Evolutionary conservation across 2,113 vertebrate genomes (phyloP).

Genomic region (Nymphicus hollandicus): DNA sequence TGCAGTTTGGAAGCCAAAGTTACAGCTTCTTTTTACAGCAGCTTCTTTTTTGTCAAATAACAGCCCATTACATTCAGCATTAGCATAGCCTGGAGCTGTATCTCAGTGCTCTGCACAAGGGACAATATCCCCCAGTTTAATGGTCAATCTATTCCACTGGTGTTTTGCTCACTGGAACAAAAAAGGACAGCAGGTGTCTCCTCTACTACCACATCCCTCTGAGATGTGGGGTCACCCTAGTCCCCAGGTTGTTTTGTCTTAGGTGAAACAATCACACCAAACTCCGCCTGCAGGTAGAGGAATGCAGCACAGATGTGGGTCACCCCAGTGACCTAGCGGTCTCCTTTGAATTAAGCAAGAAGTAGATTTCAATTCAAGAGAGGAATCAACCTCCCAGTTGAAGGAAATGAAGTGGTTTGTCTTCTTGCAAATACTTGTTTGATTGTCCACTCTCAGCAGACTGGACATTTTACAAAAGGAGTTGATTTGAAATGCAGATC

Average conservation of each 20-base stretch:
- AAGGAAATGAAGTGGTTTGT: neutral
- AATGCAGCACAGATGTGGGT: neutral
- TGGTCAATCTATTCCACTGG: neutral
- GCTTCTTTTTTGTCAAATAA: neutral
- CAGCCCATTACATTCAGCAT: neutral
- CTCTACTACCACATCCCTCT: neutral
- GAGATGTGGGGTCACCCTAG: neutral
- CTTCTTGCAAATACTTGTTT: neutral
- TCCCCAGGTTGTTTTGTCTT: neutral
- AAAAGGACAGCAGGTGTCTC: neutral
- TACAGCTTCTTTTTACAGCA: neutral
- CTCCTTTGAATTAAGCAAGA: neutral
- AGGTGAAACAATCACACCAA: neutral
- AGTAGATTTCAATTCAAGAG: neutral
- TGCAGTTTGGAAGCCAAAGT: neutral
- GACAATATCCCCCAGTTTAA: neutral
- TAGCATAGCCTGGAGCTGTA: neutral
- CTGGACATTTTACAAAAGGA: neutral
- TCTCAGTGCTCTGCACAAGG: neutral
- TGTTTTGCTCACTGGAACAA: neutral
- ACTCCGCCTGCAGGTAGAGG: neutral
- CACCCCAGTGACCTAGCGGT: rapidly evolving
- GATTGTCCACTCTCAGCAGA: neutral
- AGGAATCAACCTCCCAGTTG: neutral
- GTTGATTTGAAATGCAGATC: neutral